Percentiles rank a stretch among this genome's conserved stretches.
These are phyloP conservation scores for Lasioglossum albipes DNA, from an alignment of 1,140 invertebrate species.

Conservation along the genomic window DNA sequence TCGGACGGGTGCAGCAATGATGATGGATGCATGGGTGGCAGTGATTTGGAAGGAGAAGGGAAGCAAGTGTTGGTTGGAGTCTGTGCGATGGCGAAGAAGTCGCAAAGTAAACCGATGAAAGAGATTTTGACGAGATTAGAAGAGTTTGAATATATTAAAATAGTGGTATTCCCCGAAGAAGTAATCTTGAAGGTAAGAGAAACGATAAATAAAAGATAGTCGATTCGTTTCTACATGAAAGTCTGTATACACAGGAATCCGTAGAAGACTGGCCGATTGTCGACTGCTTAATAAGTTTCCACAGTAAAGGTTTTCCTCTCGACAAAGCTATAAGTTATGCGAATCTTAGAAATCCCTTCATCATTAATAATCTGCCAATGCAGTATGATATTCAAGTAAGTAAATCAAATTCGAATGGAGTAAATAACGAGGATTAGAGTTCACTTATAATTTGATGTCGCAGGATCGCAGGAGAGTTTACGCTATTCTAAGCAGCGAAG, in stretches of 20 bases:
- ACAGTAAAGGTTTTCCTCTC: slow-evolving; percentile 98
- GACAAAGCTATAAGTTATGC: slow-evolving; percentile 99
- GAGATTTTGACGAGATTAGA: slow-evolving; percentile 96
- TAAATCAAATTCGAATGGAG: not conserved
- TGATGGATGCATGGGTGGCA: slow-evolving; percentile 75
- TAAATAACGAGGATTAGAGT: not conserved
- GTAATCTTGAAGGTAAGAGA: slow-evolving; percentile 92
- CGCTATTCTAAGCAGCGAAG: slow-evolving; percentile 94
- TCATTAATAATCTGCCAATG: slow-evolving; percentile 99
- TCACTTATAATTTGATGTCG: slow-evolving; percentile 45
- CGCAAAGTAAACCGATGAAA: slow-evolving; percentile 98
- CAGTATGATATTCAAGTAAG: slow-evolving; percentile 96
- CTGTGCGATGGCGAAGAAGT: slow-evolving; percentile 99
- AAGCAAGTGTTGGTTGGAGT: slow-evolving; percentile 96
- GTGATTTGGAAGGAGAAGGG: slow-evolving; percentile 82
- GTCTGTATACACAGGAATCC: slow-evolving; percentile 85
- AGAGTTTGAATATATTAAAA: slow-evolving; percentile 97
- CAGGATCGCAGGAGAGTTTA: slow-evolving; percentile 96
- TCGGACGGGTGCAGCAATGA: slow-evolving; percentile 84
- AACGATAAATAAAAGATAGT: not conserved
- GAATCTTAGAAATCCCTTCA: slow-evolving; percentile 95
- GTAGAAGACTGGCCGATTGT: slow-evolving; percentile 99
- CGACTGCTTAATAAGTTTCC: slow-evolving; percentile 99
- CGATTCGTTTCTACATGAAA: not conserved
- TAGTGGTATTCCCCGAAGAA: slow-evolving; percentile 95